These are phyloP conservation scores for Mactromeris polynyma DNA, from an alignment of 2,888 invertebrate genomes.

Conservation along the genomic window DNA sequence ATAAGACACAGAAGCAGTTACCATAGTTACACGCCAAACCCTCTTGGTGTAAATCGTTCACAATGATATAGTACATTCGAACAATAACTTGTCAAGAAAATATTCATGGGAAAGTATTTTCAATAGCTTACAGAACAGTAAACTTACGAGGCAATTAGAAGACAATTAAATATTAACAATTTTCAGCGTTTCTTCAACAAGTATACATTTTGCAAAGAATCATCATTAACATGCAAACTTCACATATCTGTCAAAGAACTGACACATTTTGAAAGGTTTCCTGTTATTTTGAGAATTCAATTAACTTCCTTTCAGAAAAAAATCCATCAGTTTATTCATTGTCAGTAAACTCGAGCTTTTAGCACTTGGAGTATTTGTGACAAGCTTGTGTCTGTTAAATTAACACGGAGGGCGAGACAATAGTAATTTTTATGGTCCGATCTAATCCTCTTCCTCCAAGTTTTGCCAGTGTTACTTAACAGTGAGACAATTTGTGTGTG, in stretches of 20 bases:
- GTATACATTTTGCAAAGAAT: neutral
- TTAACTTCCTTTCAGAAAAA: neutral
- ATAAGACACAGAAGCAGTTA: too few relatives aligned
- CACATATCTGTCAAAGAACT: neutral
- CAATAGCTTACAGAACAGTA: too few relatives aligned
- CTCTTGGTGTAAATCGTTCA: too few relatives aligned
- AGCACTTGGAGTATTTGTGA: neutral
- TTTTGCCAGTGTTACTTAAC: too few relatives aligned
- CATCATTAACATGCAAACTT: neutral
- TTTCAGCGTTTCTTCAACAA: neutral
- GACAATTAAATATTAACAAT: slow-evolving; percentile 1
- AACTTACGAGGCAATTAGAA: neutral
- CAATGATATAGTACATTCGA: too few relatives aligned
- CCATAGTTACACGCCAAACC: too few relatives aligned
- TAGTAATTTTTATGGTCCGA: too few relatives aligned
- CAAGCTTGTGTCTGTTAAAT: neutral
- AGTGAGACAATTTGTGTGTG: too few relatives aligned
- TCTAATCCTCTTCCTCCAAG: too few relatives aligned
- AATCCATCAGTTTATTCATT: neutral
- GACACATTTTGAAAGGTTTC: neutral
- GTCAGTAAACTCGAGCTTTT: neutral
- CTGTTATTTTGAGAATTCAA: slow-evolving; percentile 8
- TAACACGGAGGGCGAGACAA: slow-evolving; percentile 23
- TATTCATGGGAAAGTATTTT: too few relatives aligned
- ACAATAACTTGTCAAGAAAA: too few relatives aligned